Base-by-base conservation (phyloP, 2,113 vertebrate species). In the Alaudala cheleensis region DNA sequence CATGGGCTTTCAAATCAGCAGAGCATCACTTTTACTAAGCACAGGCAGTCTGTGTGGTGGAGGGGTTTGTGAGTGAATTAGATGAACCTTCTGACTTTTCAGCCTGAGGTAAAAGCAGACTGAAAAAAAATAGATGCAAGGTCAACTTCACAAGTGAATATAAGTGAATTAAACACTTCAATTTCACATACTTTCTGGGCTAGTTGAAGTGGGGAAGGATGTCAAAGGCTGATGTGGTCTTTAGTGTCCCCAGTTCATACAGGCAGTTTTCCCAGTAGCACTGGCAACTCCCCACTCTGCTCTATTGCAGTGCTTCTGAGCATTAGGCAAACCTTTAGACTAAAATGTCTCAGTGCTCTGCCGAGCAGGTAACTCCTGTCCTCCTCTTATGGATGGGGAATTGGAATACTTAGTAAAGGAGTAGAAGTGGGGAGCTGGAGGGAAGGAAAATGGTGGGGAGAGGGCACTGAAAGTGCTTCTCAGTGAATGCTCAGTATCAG, bases 1-100 rank as follows among this genome's bases (percentile, higher is more conserved):
- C 54, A 54, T 3, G 42, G 71, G 65, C 73, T 95, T 96, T 95
- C 86, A 89, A 39, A 90, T 87, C 83, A 88, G 76, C 31, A 88
- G 22, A 79, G 34, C 86, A 90, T 57, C 3, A 18, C 84, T 92
- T 81, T 70, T 93, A 42, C 57, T 45, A 33, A 90, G 42, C 51
- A 3, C 50, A 60, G 45, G 39, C 47, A 42, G 64, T 61, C 73
- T 81, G 14, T 64, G 31, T 45, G 25, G 33, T 69, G 42, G 50
- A 49, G 60, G 58, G 56, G 86, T 70, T 74, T 57, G 20, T 57
- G 73, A 84, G 25, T 81, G 65, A 92, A 84, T 70, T 81, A 70
- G 51, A 57, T 60, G 45, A 93, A 91, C 34, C 37, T 89, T 78
- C 58, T 65, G 67, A 69, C 47, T 51, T 70, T 67, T 70, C 86